Evolutionary conservation across 2,888 invertebrate genomes (phyloP).

Genomic region (Aromia moschata): DNA sequence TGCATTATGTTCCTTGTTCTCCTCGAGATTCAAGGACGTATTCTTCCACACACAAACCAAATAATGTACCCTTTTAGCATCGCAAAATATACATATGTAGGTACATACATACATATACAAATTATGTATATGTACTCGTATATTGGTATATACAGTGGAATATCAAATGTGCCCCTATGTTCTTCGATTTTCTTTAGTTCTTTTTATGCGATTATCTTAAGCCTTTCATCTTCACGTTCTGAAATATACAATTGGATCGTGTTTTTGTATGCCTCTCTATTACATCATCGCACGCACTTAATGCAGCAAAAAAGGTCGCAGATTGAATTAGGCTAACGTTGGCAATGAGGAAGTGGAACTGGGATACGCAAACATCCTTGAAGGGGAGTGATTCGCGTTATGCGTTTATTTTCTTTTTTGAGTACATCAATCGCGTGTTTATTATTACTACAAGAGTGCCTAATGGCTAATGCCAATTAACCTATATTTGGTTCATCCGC

Average conservation of each 20-base stretch:
- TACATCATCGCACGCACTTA: not conserved
- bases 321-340: not conserved
- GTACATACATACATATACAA: too few relatives aligned
- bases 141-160: too few relatives aligned
- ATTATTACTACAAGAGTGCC: too few relatives aligned
- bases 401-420: too few relatives aligned
- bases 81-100: too few relatives aligned
- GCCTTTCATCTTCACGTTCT: too few relatives aligned
- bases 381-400: too few relatives aligned
- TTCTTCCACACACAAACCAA: not conserved
- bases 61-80: slow-evolving; percentile 12
- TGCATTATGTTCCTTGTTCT: slow-evolving; percentile 17
- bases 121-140: too few relatives aligned
- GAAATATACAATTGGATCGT: too few relatives aligned
- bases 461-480: too few relatives aligned
- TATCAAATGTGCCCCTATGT: slow-evolving; percentile 18
- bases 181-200: not conserved
- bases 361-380: not conserved
- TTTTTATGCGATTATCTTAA: not conserved
- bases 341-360: not conserved
- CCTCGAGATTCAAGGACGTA: slow-evolving; percentile 6
- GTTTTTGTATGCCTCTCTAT: not conserved
- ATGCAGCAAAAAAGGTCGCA: not conserved
- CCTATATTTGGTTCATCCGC: too few relatives aligned
- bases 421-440: too few relatives aligned